Base-by-base conservation (phyloP, 2,888 invertebrate species). In the Chrysotoxum bicinctum region DNA sequence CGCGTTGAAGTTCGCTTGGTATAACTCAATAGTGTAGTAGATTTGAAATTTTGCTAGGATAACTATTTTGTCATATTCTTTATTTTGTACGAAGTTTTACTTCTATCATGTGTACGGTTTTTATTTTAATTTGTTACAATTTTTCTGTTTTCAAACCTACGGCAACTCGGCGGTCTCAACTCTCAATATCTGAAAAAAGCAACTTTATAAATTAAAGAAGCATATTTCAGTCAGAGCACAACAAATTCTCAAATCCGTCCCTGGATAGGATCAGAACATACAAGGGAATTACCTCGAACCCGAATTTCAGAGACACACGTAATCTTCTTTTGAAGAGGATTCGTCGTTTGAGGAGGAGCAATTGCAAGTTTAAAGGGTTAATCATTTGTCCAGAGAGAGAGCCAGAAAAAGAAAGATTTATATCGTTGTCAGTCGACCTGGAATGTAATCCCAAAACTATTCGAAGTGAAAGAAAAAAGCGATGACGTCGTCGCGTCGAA, bases 341-440 rank as follows among this genome's bases (percentile, higher is more conserved):
- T 62, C 30, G 32, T n/a, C 30, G 0, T 32, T 64, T 45, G 19
- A 16, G 3, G 2, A 30, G 12, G n/a, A 52, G 23, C 50, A 50
- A 30, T 14, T 52, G 16, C 14, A 14, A 69, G 66, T 68, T 82
- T 73, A 72, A 77, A 73, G 77, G 82, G 77, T 77, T 77, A 77
- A 82, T 68, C 73, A 72, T 48, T n/a, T 54, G 43, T 26, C 56
- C 48, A 37, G 66, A 58, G 43, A 6, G 26, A 5, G 48, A 37
- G 21, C n/a, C n/a, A n/a, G n/a, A n/a, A n/a, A n/a, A n/a, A n/a
- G 60, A 54, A 58, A 35, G 35, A 58, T 60, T 30, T 16, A 37
- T 37, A 50, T 23, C 19, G 2, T 14, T 35, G 48, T 12, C 48
- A 40, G 5, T 10, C 23, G 66, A 21, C 50, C 58, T 58, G 73